phyloP scores from a whole-genome alignment of 1,140 invertebrate genomes.

The Elysia chlorotica region DNA sequence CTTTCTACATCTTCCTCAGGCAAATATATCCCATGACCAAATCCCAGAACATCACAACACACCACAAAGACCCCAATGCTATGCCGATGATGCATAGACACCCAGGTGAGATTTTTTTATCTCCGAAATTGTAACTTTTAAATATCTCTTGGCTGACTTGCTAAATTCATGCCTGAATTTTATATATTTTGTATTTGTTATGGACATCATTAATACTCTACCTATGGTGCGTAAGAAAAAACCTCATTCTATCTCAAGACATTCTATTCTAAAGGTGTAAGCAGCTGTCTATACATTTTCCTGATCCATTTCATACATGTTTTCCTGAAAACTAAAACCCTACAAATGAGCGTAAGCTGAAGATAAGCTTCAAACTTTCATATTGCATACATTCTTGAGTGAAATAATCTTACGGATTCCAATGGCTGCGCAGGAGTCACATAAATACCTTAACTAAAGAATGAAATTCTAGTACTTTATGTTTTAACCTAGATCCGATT shows the following conservation, averaged over 20 bases:
- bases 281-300: background rate
- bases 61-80: conserved; percentile 15
- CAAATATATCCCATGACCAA: conserved; percentile 18
- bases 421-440: too few relatives aligned
- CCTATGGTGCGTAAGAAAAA: too few relatives aligned
- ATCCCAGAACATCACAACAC: conserved; percentile 1
- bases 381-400: too few relatives aligned
- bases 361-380: too few relatives aligned
- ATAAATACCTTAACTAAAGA: too few relatives aligned
- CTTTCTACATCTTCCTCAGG: conserved; percentile 3
- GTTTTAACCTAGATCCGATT: too few relatives aligned
- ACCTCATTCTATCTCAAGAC: too few relatives aligned
- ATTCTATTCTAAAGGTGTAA: background rate
- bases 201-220: too few relatives aligned
- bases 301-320: background rate
- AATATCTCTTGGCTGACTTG: background rate
- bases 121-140: background rate
- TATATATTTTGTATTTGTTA: background rate
- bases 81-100: conserved; percentile 23
- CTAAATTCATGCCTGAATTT: background rate
- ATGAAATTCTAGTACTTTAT: too few relatives aligned
- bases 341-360: too few relatives aligned
- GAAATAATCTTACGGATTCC: too few relatives aligned
- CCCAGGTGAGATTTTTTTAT: conserved; percentile 11
- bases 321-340: too few relatives aligned